Evolutionary conservation across 1,140 invertebrate genomes (phyloP), one percentile per base, ranked within the genome.

Genomic region (Meloidogyne floridensis): DNA sequence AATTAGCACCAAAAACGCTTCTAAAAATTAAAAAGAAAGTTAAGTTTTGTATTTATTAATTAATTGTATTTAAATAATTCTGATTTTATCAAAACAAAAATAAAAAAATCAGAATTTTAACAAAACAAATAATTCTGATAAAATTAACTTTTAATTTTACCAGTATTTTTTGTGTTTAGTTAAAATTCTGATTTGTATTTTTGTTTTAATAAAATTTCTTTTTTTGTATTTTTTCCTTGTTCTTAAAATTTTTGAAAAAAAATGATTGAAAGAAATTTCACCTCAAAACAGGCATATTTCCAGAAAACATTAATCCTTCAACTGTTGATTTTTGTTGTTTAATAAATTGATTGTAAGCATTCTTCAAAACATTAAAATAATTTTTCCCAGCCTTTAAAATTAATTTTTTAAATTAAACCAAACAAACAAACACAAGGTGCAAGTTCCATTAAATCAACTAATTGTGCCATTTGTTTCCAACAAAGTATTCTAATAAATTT

Each of bases 271-370:
- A 47, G 8, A 6, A 32, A 77, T 54, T 51, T 8, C 56, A 56
- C 75, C 75, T 54, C 15, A 85, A 43, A 15, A 85, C 82, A 11
- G 85, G 80, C 20, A 47, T 15, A n/a, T 47, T 51, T 42, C 59
- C 72, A 53, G 74, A 80, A 72, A 86, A 85, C 15, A 85, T 20
- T 47, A 85, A 72, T 53, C 84, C 84, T 72, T 72, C 20, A 65
- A 71, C 13, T 47, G n/a, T 51, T 53, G 10, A 65, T 76, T 51
- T 32, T n/a, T 75, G n/a, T 69, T 74, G 32, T 51, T 43, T n/a
- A 85, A 82, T 51, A 69, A 72, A 13, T 87, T 72, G 86, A 65
- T 87, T 51, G 20, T 74, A 85, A n/a, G 75, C 71, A 43, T 74
- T 77, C 1, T 65, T 20, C 13, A 84, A 79, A 32, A 51, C 15